Base-by-base conservation (phyloP, 2,113 vertebrate species). In the Triplophysa rosa region DNA sequence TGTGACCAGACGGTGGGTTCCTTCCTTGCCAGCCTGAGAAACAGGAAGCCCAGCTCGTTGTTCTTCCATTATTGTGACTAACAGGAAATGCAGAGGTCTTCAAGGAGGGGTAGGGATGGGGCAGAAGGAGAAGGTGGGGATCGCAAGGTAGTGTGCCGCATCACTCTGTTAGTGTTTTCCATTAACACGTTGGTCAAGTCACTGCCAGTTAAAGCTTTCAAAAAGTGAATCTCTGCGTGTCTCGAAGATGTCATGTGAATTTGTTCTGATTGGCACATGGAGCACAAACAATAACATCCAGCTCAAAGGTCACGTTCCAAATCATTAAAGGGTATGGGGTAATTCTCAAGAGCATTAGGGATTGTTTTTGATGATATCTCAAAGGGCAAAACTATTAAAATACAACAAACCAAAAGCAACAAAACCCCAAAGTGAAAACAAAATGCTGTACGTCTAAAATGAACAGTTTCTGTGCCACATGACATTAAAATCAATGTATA, bases 51-150 rank as follows among this genome's bases (percentile, higher is more conserved):
- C 49, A 86, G 86, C 86, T 85, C 85, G 89, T 90, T 91, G 88
- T 92, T 89, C 88, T 88, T 90, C 83, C 89, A 88, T 91, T 90
- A 90, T 91, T 91, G 86, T 80, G 84, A 91, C 91, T 88, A 91
- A 92, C 90, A 91, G 92, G 92, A 93, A 92, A 93, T 90, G 90
- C 91, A 88, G 70, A 90, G 90, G 89, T 92, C 92, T 93, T 92
- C 89, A 89, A 79, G 80, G 73, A 77, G 79, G 54, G 87, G 78
- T 87, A 29, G 54, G 42, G 62, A 68, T 26, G 82, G 86, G 82
- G 62, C 26, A 21, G 52, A 42, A 29, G 37, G n/a, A 19, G 62
- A 23, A 26, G 2, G 13, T 64, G 58, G 63, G 80, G 26, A 19
- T 19, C 47, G 21, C 26, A 40, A 56, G 52, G 61, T 65, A 49